Percentiles rank a stretch among this genome's conserved stretches.
These are phyloP conservation scores for Craterocephalus amniculus DNA, from an alignment of 2,797 vertebrate genomes.

Conservation along the genomic window DNA sequence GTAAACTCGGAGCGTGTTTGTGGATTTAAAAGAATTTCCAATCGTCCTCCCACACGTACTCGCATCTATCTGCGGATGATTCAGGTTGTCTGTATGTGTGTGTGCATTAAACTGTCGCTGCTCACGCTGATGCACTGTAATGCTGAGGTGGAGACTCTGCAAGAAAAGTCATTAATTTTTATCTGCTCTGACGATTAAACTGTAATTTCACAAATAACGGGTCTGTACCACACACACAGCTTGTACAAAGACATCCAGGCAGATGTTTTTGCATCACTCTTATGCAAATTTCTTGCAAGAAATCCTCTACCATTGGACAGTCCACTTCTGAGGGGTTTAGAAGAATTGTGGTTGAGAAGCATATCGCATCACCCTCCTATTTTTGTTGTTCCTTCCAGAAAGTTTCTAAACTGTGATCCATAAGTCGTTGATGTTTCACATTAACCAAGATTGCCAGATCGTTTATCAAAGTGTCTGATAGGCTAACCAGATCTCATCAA, in stretches of 20 bases:
- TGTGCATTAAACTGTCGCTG: conserved; percentile 15
- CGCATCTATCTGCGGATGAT: conserved; percentile 27
- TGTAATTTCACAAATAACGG: conserved; percentile 76
- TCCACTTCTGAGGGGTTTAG: not conserved
- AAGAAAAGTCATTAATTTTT: conserved; percentile 80
- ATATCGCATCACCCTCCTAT: not conserved
- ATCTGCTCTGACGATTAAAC: conserved; percentile 75
- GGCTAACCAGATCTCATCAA: no score
- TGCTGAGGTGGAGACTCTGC: conserved; percentile 56
- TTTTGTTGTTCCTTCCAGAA: not conserved
- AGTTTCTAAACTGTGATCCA: no score
- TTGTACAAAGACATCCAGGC: conserved; percentile 1
- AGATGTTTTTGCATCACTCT: conserved; percentile 12
- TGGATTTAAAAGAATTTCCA: conserved; percentile 50
- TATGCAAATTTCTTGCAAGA: not conserved
- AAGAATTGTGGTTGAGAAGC: no score
- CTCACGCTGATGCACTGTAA: conserved; percentile 39
- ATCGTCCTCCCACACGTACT: conserved; percentile 41
- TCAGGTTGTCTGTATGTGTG: conserved; percentile 26
- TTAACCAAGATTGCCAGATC: no score
- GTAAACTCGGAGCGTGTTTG: conserved; percentile 39
- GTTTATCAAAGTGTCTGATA: no score
- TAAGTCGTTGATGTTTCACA: no score
- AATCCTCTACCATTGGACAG: not conserved
- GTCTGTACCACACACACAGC: conserved; percentile 9